Evolutionary conservation across 1,140 invertebrate species (phyloP).

Genomic region (Macrosteles quadrilineatus): DNA sequence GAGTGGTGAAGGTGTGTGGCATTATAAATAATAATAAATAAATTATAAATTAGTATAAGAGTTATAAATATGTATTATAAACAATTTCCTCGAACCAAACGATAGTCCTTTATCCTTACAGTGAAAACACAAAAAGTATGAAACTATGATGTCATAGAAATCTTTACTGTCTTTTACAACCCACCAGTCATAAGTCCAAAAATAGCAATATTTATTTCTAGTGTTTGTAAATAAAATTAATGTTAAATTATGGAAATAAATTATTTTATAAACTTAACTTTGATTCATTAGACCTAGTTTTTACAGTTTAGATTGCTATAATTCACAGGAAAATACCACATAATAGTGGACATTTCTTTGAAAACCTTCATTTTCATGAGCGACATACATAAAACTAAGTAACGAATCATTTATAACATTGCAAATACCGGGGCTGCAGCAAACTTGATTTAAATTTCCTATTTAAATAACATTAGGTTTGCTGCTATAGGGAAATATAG

Average conservation of each 20-base stretch:
- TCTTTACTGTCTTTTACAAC: neutral
- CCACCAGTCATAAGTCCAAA: constrained; percentile 19
- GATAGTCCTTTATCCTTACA: too few relatives aligned
- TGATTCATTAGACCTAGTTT: too few relatives aligned
- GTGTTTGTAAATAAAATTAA: constrained; percentile 19
- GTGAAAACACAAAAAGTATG: constrained; percentile 6
- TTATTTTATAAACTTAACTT: constrained; percentile 6
- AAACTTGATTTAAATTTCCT: too few relatives aligned
- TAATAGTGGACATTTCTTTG: too few relatives aligned
- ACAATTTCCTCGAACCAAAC: neutral
- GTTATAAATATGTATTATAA: constrained; percentile 30
- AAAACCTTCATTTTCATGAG: too few relatives aligned
- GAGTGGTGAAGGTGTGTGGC: constrained; percentile 25
- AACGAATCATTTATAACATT: too few relatives aligned
- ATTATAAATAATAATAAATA: constrained; percentile 28
- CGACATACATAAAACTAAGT: too few relatives aligned
- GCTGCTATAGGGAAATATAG: too few relatives aligned
- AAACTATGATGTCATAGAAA: neutral
- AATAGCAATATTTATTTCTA: constrained; percentile 7
- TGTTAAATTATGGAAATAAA: constrained; percentile 23
- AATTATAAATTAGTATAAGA: constrained; percentile 19
- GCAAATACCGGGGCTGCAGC: too few relatives aligned
- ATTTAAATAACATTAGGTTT: too few relatives aligned
- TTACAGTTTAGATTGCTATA: too few relatives aligned
- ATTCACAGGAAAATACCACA: too few relatives aligned